Base-by-base conservation (phyloP, 2,797 vertebrate genomes). In the Argya squamiceps region DNA sequence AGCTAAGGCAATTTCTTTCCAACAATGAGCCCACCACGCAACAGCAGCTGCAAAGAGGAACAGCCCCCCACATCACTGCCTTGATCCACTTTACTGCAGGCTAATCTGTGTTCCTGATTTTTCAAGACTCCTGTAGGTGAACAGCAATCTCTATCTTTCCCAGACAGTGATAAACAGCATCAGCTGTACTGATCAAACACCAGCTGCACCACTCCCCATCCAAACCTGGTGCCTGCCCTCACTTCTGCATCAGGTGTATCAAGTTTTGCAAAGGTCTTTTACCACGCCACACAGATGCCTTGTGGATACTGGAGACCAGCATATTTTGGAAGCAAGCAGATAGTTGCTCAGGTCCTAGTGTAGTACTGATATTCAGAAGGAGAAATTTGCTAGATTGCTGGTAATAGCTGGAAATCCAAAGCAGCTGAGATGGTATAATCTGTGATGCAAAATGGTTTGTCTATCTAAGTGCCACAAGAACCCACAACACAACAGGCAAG, bases 161-260 rank as follows among this genome's bases (percentile, higher is more conserved):
- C 1, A 0, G 37, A 22, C 6, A 76, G 64, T 22, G 32, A 49
- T 43, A 6, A 85, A 30, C 27, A 71, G 39, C 24, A 12, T 26
- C 44, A 58, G 53, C 15, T 58, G 10, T 37, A 71, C 34, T 39
- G 53, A 84, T 75, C 50, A 32, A 30, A 50, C 9, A 79, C 52
- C 39, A 43, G 46, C 22, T 29, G 23, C 58, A 30, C 21, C 17
- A 49, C n/a, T 50, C 15, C 62, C 39, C 8, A 4, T 21, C 46
- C 77, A 62, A 71, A 69, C 27, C 30, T 15, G 6, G 9, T 43
- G 50, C 13, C 65, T 53, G n/a, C 21, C 69, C 77, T 73, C 2
- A 4, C 37, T 69, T 46, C 53, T 34, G 2, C 23, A 46, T 13
- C 70, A 69, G 27, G 18, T 6, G 20, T 4, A 21, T 0, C 1